A percentile compares a stretch with the other conserved stretches of the same genome.
Evolutionary conservation across 1,140 invertebrate genomes (phyloP).

Genomic region (Euura saliciscinereae): DNA sequence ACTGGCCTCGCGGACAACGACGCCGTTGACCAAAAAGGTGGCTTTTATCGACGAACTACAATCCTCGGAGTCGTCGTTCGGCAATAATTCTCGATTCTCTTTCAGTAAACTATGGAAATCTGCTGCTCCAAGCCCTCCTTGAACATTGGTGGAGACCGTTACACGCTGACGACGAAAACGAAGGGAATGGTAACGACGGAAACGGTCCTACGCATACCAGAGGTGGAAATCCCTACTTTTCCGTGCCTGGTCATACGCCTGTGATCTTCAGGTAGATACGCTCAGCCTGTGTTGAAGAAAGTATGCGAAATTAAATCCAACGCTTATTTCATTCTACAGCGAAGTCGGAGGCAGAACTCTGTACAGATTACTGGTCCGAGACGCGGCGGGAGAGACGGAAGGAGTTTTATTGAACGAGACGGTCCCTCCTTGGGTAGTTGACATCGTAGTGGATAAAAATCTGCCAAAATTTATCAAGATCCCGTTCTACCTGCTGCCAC

Average conservation of each 20-base stretch:
- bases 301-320: slow-evolving; percentile 14
- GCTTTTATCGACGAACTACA: not conserved
- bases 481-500: slow-evolving; percentile 94
- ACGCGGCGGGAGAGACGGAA: slow-evolving; percentile 96
- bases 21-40: slow-evolving; percentile 86
- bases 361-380: slow-evolving; percentile 87
- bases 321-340: slow-evolving; percentile 61
- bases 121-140: slow-evolving; percentile 91
- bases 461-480: slow-evolving; percentile 97
- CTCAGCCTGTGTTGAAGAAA: not conserved
- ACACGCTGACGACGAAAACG: slow-evolving; percentile 60
- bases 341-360: slow-evolving; percentile 94
- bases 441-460: slow-evolving; percentile 93
- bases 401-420: slow-evolving; percentile 91
- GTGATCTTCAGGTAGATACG: slow-evolving; percentile 87
- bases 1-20: slow-evolving; percentile 81
- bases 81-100: slow-evolving; percentile 23
- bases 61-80: too few relatives aligned
- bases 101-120: slow-evolving; percentile 93
- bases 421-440: slow-evolving; percentile 95
- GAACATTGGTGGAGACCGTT: slow-evolving; percentile 90
- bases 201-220: slow-evolving; percentile 48
- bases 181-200: slow-evolving; percentile 52
- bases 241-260: slow-evolving; percentile 93
- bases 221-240: slow-evolving; percentile 86